Conservation (phyloP, 2,888 invertebrate species). For the Trissoscelio sp. region DNA sequence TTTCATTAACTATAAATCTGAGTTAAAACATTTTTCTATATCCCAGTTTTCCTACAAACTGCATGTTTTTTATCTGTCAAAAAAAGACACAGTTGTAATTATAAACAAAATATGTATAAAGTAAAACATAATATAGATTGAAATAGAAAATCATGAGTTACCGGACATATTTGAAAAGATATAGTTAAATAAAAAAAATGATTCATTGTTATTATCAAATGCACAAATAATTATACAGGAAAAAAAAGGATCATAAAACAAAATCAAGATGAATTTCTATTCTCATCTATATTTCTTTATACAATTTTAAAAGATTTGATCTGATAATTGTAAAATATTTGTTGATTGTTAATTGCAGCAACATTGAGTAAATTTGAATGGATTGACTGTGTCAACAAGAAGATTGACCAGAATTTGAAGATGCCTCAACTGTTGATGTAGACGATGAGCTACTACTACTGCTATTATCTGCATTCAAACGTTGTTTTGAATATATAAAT, state of each 20-base stretch:
- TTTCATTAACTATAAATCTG: not conserved
- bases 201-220: no score
- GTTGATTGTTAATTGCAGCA: constrained; percentile 54
- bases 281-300: constrained; percentile 22
- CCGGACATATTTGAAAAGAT: no score
- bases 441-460: no score
- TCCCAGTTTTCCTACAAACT: not conserved
- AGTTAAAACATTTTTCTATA: not conserved
- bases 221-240: no score
- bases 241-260: no score
- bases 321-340: constrained; percentile 23
- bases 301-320: constrained; percentile 29
- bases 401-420: constrained; percentile 77
- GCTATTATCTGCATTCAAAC: constrained; percentile 77
- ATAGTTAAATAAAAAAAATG: no score
- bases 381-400: constrained; percentile 78
- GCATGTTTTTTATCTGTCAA: no score
- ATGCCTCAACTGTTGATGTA: constrained; percentile 74
- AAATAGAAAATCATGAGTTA: no score
- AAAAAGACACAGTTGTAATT: no score
- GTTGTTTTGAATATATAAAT: constrained; percentile 82
- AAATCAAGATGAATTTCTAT: constrained; percentile 21
- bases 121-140: no score
- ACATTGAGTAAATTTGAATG: constrained; percentile 49
- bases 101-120: no score